phyloP scores from a whole-genome alignment of 92 coral and sea anemone genomes.

The Phymanthus crucifer region DNA sequence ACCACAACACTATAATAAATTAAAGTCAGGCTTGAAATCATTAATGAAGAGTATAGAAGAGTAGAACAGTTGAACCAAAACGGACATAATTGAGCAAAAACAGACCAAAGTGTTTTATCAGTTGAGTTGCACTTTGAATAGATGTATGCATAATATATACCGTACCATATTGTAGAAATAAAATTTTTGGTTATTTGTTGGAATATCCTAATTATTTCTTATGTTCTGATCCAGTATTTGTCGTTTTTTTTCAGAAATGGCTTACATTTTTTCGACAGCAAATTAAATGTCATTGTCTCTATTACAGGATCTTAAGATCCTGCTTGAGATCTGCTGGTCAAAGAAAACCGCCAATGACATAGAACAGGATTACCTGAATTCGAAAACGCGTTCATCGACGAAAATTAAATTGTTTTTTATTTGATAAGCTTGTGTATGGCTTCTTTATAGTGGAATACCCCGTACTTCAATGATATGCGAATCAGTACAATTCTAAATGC shows the following conservation, averaged over 20 bases:
- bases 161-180: too few species aligned
- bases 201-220: not conserved
- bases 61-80: not conserved
- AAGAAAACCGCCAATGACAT: constrained; percentile 25
- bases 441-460: too few species aligned
- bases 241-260: not conserved
- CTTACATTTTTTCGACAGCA: constrained; percentile 8
- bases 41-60: not conserved
- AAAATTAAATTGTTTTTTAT: constrained; percentile 3
- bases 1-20: not conserved
- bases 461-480: too few species aligned
- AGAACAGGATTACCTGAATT: constrained; percentile 27
- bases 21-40: not conserved
- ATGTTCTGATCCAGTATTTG: not conserved
- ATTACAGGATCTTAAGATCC: constrained; percentile 17
- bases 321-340: constrained; percentile 6
- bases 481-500: too few species aligned
- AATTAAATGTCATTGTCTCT: constrained; percentile 34
- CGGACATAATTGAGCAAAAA: not conserved
- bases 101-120: not conserved
- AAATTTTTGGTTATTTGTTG: not conserved
- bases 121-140: not conserved
- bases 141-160: not conserved
- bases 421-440: too few species aligned
- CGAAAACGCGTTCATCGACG: not conserved